Percentiles rank a stretch among this genome's conserved stretches.
Conservation (phyloP, 2,113 vertebrate genomes). For the Clarias gariepinus region DNA sequence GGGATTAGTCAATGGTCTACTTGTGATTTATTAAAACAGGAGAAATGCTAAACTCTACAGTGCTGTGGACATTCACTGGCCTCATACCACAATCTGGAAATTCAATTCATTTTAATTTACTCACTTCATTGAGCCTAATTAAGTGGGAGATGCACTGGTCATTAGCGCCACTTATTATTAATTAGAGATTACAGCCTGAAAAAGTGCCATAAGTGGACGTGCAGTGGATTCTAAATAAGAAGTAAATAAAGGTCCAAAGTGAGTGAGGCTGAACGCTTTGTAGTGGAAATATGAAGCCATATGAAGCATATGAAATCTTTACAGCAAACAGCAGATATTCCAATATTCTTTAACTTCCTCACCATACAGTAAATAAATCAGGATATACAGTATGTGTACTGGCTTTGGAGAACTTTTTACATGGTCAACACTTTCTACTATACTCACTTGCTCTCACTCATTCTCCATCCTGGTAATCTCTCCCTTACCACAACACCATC, state of each 20-base stretch:
- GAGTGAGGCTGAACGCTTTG: not conserved
- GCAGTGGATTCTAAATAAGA: not conserved
- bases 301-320: too few relatives aligned
- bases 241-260: not conserved
- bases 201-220: not conserved
- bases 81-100: not conserved
- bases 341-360: not conserved
- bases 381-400: not conserved
- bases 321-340: not conserved
- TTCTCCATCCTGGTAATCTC: too few relatives aligned
- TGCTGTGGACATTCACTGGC: not conserved
- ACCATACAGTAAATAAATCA: not conserved
- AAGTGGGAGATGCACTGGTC: not conserved
- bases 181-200: not conserved
- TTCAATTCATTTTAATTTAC: conserved; percentile 15
- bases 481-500: too few relatives aligned
- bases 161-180: conserved; percentile 11
- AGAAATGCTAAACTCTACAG: not conserved
- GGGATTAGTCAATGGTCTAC: not conserved
- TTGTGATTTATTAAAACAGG: not conserved
- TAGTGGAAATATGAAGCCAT: not conserved
- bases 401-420: not conserved
- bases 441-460: too few relatives aligned
- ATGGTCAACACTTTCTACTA: not conserved
- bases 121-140: conserved; percentile 7